Conservation (phyloP, 1,140 invertebrate species). For the Leptinotarsa texana region DNA sequence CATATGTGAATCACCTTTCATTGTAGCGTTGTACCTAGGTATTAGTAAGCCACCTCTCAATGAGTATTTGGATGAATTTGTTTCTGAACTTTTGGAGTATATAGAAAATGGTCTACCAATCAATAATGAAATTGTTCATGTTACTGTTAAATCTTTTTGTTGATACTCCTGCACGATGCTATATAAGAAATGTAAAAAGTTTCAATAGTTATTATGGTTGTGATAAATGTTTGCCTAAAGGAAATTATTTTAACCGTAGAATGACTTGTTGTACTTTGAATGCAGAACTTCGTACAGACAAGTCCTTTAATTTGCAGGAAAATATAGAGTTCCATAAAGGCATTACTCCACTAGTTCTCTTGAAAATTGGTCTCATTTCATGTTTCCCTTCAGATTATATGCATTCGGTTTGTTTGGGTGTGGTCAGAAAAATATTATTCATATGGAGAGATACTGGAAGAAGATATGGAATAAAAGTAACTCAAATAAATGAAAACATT, state of each 20-base stretch:
- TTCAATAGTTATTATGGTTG: constrained; percentile 29
- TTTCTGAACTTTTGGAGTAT: constrained; percentile 26
- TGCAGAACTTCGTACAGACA: constrained; percentile 22
- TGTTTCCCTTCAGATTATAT: constrained; percentile 25
- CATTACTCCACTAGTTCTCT: background rate
- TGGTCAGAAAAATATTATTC: constrained; percentile 28
- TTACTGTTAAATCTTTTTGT: constrained; percentile 33
- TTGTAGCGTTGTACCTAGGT: constrained; percentile 32
- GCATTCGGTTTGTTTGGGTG: too few species aligned
- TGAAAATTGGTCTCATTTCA: constrained; percentile 24
- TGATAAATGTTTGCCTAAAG: constrained; percentile 24
- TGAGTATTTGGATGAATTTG: constrained; percentile 33
- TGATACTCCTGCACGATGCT: constrained; percentile 33
- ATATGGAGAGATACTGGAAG: constrained; percentile 22
- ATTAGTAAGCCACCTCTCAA: constrained; percentile 30
- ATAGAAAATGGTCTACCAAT: constrained; percentile 24
- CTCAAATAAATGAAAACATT: background rate
- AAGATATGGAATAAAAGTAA: constrained; percentile 19
- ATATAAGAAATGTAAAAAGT: constrained; percentile 25
- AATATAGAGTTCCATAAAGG: constrained; percentile 20
- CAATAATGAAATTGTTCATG: constrained; percentile 16
- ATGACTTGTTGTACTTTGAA: constrained; percentile 7
- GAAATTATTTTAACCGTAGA: constrained; percentile 5
- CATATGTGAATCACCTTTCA: constrained; percentile 26
- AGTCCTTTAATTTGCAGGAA: constrained; percentile 22